These are phyloP conservation scores for Ranitomeya variabilis DNA, from an alignment of 2,113 vertebrate genomes.

Conservation along the genomic window DNA sequence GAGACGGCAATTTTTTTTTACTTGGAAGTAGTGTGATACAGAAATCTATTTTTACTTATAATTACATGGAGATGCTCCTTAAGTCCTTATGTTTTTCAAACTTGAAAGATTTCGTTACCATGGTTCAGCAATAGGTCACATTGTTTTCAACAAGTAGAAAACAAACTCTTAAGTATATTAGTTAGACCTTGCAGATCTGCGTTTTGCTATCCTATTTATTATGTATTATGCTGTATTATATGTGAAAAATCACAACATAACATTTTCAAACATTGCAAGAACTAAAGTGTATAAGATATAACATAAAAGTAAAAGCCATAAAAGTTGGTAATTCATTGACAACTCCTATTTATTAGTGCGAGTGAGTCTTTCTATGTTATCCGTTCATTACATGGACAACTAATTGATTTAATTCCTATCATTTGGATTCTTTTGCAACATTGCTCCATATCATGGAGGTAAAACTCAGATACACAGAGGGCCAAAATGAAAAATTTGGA, in stretches of 20 bases:
- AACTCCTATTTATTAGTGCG: no score
- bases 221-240: background rate
- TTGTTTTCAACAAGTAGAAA: background rate
- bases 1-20: background rate
- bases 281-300: background rate
- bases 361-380: no score
- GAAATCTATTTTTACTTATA: background rate
- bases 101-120: background rate
- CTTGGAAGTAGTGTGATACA: background rate
- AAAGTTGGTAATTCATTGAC: no score
- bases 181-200: background rate
- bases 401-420: no score
- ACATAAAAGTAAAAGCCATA: background rate
- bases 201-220: no score
- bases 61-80: background rate
- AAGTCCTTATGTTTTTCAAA: background rate
- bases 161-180: background rate
- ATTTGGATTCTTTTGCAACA: no score
- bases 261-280: background rate
- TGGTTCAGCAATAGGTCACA: conserved; percentile 13
- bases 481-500: no score
- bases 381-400: no score
- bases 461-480: no score
- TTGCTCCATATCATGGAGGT: no score
- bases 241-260: background rate